Evolutionary conservation across 64 coral and sea anemone species (phyloP).

Genomic region (Stylophora pistillata): DNA sequence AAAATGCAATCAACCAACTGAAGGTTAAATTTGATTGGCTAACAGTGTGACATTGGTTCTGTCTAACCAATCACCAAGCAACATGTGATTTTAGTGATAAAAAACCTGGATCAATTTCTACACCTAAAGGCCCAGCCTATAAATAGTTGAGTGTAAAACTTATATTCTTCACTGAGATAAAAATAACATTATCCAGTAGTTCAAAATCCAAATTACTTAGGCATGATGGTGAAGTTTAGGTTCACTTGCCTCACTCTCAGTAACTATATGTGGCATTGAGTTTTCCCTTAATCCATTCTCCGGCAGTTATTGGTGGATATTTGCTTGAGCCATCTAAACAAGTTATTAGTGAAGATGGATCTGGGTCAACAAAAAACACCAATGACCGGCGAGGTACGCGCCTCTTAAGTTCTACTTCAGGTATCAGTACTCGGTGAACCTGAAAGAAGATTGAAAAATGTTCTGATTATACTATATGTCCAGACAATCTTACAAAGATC

Average conservation of each 20-base stretch:
- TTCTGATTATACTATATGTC: neutral
- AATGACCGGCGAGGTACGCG: neutral
- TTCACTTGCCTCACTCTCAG: neutral
- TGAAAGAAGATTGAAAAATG: neutral
- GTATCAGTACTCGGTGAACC: slow-evolving; percentile 4
- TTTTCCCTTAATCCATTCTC: neutral
- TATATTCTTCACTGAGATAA: too few species aligned
- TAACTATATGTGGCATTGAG: neutral
- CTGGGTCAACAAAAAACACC: slow-evolving; percentile 14
- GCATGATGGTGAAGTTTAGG: neutral
- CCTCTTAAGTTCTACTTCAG: neutral
- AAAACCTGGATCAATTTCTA: too few species aligned
- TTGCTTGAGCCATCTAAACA: slow-evolving; percentile 30
- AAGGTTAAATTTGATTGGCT: too few species aligned
- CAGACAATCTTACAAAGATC: neutral
- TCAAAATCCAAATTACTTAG: too few species aligned
- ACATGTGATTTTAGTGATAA: too few species aligned
- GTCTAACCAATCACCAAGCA: too few species aligned
- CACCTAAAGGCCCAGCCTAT: too few species aligned
- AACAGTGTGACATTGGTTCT: too few species aligned
- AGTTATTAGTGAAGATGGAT: neutral
- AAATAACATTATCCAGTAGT: too few species aligned
- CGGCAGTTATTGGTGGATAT: neutral
- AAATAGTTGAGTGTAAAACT: too few species aligned
- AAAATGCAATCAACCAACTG: too few species aligned